Conservation (phyloP, 2,797 vertebrate genomes). For the Octomys mimax region DNA sequence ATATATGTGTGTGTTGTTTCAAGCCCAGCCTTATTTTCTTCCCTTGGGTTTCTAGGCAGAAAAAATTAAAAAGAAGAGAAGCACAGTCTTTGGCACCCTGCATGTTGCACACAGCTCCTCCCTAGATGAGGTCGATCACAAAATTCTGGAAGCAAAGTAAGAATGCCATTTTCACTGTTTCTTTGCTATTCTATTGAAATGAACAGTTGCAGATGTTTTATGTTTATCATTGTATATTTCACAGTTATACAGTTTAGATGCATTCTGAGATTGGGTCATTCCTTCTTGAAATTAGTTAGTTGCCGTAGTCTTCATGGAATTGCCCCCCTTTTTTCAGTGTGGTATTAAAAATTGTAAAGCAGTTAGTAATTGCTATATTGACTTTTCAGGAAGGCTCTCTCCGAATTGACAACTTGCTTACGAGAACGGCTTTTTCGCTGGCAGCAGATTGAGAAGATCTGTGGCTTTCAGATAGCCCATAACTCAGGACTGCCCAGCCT, state of each 20-base stretch:
- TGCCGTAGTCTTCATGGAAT: constrained; percentile 4
- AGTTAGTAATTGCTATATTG: constrained; percentile 39
- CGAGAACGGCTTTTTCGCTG: constrained; percentile 98
- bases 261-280: constrained; percentile 53
- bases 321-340: background rate
- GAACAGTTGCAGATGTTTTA: background rate
- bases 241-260: background rate
- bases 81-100: constrained; percentile 97
- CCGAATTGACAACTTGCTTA: constrained; percentile 97
- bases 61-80: constrained; percentile 99
- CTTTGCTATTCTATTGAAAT: background rate
- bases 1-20: background rate
- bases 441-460: constrained; percentile 99
- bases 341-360: constrained; percentile 1
- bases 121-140: constrained; percentile 98
- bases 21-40: constrained; percentile 55
- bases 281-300: constrained; percentile 48
- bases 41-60: constrained; percentile 93
- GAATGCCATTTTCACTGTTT: constrained; percentile 72
- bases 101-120: constrained; percentile 99
- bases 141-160: constrained; percentile 99
- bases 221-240: background rate
- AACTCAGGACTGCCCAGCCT: constrained; percentile 97
- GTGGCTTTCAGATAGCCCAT: constrained; percentile 96
- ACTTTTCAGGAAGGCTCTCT: constrained; percentile 94